Evolutionary conservation across 2,888 invertebrate genomes (phyloP), one percentile per base, ranked within the genome.

Genomic region (Eledona agricola): DNA sequence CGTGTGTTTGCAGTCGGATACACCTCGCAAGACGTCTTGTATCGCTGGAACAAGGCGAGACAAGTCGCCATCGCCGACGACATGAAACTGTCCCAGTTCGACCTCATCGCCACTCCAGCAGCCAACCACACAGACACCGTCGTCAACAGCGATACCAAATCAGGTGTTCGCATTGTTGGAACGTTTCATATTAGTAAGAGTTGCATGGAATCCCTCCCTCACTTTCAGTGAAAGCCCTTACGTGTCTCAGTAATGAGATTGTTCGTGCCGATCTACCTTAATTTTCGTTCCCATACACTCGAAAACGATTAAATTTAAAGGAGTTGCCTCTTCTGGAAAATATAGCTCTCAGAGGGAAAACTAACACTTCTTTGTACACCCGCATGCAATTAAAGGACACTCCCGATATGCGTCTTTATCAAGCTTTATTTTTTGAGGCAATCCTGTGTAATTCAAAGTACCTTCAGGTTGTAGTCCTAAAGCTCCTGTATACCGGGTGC

Each of bases 21-120:
- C 74, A 86, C 87, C 47, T 84, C 84, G 11, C 78, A 80, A 51
- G 89, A 90, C 75, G 84, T 90, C 53, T 76, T 87, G 59, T 90
- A 90, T 77, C 80, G 81, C 54, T 90, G 89, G 89, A 88, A 89
- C 74, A 77, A 78, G 53, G 81, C 81, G 32, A 79, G 87, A 23
- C 86, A 87, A 60, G 87, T 91, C 49, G 88, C 86, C 47, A 88
- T 88, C 60, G 88, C 89, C 2, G 85, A 87, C 66, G 90, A 89
- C 73, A 89, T 91, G 85, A 88, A 88, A 76, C 80, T 91, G 69
- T 89, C 90, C 28, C 91, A 91, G 78, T 92, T 91, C 77, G 89
- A 90, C 78, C 80, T 92, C 60, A 85, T 90, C 51, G 86, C 84
- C 57, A 86, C 86, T 63, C 88, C 88, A 17, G 84, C 86, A 16